Evolutionary conservation across 2,797 vertebrate genomes (phyloP).

Genomic region (Rhodeus uyekii): DNA sequence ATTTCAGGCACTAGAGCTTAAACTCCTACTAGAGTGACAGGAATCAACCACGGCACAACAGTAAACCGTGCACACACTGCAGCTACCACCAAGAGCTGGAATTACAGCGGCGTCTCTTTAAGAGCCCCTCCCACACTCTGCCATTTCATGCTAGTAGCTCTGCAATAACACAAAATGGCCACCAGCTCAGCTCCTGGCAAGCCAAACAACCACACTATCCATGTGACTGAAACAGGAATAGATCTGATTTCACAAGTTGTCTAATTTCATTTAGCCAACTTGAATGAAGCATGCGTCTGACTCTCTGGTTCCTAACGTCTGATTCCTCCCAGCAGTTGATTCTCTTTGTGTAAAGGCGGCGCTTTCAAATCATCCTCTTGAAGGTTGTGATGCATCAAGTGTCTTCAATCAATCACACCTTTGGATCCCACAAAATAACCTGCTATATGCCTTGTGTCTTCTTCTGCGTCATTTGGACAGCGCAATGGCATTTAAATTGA

Average conservation of each 20-base stretch:
- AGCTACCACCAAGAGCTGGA: neutral
- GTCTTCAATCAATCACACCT: neutral
- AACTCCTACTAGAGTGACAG: neutral
- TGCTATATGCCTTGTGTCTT: neutral
- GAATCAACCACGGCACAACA: neutral
- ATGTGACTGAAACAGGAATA: neutral
- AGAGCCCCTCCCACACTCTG: constrained; percentile 28
- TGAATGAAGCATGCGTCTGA: neutral
- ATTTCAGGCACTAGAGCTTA: constrained; percentile 5
- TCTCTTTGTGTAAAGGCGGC: neutral
- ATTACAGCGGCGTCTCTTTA: constrained; percentile 29
- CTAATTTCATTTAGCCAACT: neutral
- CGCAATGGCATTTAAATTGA: neutral
- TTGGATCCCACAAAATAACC: neutral
- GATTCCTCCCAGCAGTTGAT: neutral
- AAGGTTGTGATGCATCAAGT: neutral
- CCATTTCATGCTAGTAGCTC: constrained; percentile 43
- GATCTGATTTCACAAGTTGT: neutral
- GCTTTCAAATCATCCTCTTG: neutral
- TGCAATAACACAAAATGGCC: constrained; percentile 58
- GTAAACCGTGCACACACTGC: neutral
- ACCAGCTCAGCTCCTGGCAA: constrained; percentile 37
- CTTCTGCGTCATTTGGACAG: neutral
- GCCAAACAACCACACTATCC: constrained; percentile 19
- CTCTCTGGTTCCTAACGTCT: neutral